Percentiles rank a stretch among this genome's conserved stretches.
These are phyloP conservation scores for Tipula vernalis DNA, from an alignment of 2,888 invertebrate species.

Conservation along the genomic window DNA sequence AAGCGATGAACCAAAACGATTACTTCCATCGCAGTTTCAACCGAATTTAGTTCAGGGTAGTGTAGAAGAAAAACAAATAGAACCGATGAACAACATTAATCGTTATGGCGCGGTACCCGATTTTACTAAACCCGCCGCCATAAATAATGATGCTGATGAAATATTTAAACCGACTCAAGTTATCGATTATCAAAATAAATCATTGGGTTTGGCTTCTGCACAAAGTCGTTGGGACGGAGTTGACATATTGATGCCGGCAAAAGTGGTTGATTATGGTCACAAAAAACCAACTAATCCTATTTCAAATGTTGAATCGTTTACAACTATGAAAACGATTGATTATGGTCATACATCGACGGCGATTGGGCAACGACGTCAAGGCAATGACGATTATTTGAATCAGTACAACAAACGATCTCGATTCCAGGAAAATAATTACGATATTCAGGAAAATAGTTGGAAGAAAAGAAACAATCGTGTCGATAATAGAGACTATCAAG, in stretches of 20 bases:
- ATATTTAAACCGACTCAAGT: conserved; percentile 46
- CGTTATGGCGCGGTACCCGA: conserved; percentile 11
- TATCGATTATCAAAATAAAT: conserved; percentile 58
- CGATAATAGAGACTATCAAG: neutral
- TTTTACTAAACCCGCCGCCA: neutral
- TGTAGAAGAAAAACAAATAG: neutral
- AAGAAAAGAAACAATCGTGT: neutral
- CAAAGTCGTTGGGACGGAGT: conserved; percentile 29
- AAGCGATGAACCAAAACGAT: neutral
- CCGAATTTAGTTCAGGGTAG: neutral
- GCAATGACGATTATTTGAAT: neutral
- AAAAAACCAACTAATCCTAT: conserved; percentile 31
- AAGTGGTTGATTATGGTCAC: conserved; percentile 61
- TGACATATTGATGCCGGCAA: conserved; percentile 40
- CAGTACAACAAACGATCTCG: neutral
- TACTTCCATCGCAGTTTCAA: neutral
- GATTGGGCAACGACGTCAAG: neutral
- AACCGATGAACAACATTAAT: conserved; percentile 12
- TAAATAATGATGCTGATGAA: conserved; percentile 31
- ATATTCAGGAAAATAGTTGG: neutral
- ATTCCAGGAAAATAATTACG: neutral
- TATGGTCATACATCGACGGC: conserved; percentile 45
- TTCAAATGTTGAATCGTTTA: neutral
- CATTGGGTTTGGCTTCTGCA: conserved; percentile 34
- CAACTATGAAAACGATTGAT: conserved; percentile 52